Conservation (phyloP, 2,113 vertebrate species). For the Ramphastos sulfuratus region DNA sequence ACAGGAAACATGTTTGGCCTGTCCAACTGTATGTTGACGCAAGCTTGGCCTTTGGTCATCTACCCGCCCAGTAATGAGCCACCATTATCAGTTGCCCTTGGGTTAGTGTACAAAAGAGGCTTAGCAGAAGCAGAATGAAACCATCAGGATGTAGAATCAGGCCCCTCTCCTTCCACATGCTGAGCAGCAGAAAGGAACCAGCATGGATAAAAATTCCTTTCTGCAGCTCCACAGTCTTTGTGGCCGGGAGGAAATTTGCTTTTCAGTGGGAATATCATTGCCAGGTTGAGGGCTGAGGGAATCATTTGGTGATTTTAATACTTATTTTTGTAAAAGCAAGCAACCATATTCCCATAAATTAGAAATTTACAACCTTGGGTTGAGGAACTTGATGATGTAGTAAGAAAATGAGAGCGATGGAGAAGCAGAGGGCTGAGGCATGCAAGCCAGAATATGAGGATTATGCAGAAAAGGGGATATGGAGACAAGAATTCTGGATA, state of each 20-base stretch:
- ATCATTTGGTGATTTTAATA: neutral
- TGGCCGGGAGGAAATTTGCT: neutral
- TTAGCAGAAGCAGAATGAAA: neutral
- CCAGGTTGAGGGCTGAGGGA: neutral
- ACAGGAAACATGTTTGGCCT: neutral
- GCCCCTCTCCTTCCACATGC: neutral
- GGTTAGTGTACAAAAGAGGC: neutral
- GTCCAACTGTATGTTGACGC: neutral
- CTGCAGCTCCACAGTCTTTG: neutral
- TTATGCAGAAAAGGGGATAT: neutral
- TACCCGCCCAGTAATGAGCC: neutral
- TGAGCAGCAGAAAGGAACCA: neutral
- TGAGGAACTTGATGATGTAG: rapidly evolving
- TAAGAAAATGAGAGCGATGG: neutral
- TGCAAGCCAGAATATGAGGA: neutral
- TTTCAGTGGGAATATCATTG: neutral
- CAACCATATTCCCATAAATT: neutral
- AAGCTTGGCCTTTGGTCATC: neutral
- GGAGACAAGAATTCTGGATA: neutral
- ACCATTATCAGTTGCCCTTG: neutral
- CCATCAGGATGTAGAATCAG: neutral
- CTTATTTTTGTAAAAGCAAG: neutral
- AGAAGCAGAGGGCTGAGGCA: neutral
- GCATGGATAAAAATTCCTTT: neutral
- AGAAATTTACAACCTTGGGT: neutral